Percentiles rank a stretch among this genome's conserved stretches.
Conservation (phyloP, 1,140 invertebrate species). For the Nixonia krombeini region DNA sequence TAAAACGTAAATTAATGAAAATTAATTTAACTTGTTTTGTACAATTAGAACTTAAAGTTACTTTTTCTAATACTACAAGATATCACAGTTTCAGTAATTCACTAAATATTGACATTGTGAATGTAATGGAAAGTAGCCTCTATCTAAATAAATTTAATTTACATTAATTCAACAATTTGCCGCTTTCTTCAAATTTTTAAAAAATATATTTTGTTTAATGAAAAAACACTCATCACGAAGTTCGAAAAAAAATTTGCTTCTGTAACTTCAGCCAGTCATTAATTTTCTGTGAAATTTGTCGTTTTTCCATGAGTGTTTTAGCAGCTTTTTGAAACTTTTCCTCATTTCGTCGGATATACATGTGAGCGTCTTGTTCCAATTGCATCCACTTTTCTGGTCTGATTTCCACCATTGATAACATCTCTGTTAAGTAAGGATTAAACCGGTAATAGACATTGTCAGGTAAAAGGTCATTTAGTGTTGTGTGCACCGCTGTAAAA, state of each 20-base stretch:
- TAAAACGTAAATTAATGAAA: too few relatives aligned
- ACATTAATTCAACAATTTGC: too few relatives aligned
- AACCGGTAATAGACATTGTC: conserved; percentile 87
- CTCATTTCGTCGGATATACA: conserved; percentile 85
- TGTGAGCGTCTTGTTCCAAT: conserved; percentile 77
- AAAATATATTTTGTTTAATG: too few relatives aligned
- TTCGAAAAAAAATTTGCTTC: conserved; percentile 48
- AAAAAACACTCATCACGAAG: too few relatives aligned
- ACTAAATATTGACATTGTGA: too few relatives aligned
- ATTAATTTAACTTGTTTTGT: too few relatives aligned
- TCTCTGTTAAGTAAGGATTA: conserved; percentile 90
- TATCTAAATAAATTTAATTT: too few relatives aligned
- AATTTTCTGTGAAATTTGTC: conserved; percentile 63
- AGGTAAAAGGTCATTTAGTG: conserved; percentile 86
- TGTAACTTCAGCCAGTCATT: conserved; percentile 70
- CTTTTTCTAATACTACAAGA: too few relatives aligned
- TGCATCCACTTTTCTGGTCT: conserved; percentile 77
- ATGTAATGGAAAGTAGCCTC: too few relatives aligned
- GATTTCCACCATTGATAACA: conserved; percentile 88
- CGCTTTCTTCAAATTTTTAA: too few relatives aligned
- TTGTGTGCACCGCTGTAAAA: conserved; percentile 83
- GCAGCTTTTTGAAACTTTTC: conserved; percentile 78
- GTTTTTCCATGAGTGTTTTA: conserved; percentile 68
- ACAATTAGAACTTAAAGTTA: too few relatives aligned
- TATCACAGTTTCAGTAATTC: too few relatives aligned